phyloP scores from a whole-genome alignment of 2,113 vertebrate species.

The Poeciliopsis occidentalis region DNA sequence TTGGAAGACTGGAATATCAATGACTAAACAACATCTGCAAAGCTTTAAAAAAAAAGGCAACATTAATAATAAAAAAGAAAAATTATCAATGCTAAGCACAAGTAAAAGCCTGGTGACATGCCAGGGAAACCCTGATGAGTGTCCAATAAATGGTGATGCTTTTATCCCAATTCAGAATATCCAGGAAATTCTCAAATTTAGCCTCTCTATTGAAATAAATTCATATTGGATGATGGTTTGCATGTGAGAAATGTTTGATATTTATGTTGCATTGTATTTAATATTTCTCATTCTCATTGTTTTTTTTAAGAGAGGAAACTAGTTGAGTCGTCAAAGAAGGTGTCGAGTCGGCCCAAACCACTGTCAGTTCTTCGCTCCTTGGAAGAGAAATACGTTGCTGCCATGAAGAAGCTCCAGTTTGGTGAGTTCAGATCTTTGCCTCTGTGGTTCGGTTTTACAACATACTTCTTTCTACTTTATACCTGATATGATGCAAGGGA shows the following conservation, averaged over 20 bases:
- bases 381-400: constrained; percentile 95
- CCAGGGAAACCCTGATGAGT: neutral
- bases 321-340: constrained; percentile 92
- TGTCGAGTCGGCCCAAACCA: constrained; percentile 88
- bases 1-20: too few relatives aligned
- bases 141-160: neutral
- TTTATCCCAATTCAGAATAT: neutral
- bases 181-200: too few relatives aligned
- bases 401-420: constrained; percentile 98
- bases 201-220: too few relatives aligned
- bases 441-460: neutral
- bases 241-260: too few relatives aligned
- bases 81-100: too few relatives aligned
- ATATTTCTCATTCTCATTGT: neutral
- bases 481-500: too few relatives aligned
- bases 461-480: neutral
- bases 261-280: too few relatives aligned
- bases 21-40: too few relatives aligned
- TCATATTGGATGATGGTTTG: too few relatives aligned
- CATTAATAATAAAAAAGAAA: too few relatives aligned
- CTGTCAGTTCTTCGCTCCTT: constrained; percentile 91
- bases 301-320: constrained; percentile 88
- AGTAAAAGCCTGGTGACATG: too few relatives aligned
- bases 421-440: constrained; percentile 83
- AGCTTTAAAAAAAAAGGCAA: too few relatives aligned